Conservation (phyloP, 2,113 vertebrate species). For the Syngnathus floridae region DNA sequence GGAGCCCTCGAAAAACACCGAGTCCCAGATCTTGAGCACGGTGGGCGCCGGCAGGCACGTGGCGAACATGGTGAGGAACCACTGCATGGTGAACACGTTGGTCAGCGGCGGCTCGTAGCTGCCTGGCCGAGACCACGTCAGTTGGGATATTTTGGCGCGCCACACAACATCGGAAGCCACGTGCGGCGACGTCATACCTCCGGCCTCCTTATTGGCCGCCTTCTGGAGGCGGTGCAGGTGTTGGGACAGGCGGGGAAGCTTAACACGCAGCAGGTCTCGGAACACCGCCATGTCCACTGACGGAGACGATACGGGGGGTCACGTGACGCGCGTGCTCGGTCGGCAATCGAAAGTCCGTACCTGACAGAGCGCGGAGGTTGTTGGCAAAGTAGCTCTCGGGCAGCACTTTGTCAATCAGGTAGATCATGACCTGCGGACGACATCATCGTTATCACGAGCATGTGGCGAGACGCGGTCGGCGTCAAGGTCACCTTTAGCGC, state of each 20-base stretch:
- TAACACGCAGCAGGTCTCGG: conserved; percentile 63
- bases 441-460: neutral
- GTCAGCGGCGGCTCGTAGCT: conserved; percentile 95
- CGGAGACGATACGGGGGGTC: neutral
- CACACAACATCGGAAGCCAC: no score
- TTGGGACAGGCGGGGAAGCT: conserved; percentile 64
- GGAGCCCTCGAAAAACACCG: conserved; percentile 95
- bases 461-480: neutral
- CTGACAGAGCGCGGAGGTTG: conserved; percentile 90
- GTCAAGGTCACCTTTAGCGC: conserved; percentile 50
- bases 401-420: conserved; percentile 96
- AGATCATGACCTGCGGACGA: conserved; percentile 89
- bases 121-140: conserved; percentile 64
- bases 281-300: conserved; percentile 69
- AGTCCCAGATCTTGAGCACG: conserved; percentile 98
- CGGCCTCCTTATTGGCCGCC: conserved; percentile 59
- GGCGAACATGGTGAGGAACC: conserved; percentile 98
- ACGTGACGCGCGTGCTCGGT: no score
- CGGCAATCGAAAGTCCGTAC: conserved; percentile 15
- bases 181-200: conserved; percentile 38
- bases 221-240: conserved; percentile 65
- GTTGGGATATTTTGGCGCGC: neutral
- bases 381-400: conserved; percentile 98
- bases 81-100: conserved; percentile 99
- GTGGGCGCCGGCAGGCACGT: conserved; percentile 93